Conservation (phyloP, 2,797 vertebrate genomes). For the Anguilla pacifica region DNA sequence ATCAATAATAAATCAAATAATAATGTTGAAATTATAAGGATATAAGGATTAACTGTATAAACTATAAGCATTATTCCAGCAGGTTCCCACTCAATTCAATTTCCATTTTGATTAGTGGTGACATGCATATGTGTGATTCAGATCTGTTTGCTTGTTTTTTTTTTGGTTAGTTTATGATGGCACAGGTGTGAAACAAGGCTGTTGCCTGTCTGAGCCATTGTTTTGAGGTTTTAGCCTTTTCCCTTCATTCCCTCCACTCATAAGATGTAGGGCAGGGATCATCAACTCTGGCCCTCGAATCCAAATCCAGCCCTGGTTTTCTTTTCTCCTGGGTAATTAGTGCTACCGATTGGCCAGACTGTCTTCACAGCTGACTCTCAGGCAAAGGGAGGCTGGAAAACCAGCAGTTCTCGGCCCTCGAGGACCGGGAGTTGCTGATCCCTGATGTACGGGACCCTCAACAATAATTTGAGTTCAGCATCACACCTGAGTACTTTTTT, state of each 20-base stretch:
- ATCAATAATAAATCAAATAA: neutral
- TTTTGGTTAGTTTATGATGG: neutral
- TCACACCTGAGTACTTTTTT: neutral
- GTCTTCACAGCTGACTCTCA: too few relatives aligned
- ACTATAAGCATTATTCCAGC: neutral
- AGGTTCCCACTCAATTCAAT: neutral
- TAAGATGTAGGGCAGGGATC: neutral
- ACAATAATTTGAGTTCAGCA: neutral
- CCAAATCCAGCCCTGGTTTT: too few relatives aligned
- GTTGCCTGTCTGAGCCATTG: neutral
- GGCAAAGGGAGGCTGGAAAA: too few relatives aligned
- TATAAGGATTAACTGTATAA: neutral
- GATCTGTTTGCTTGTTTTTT: neutral
- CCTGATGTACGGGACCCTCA: too few relatives aligned
- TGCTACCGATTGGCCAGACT: too few relatives aligned
- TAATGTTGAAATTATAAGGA: neutral
- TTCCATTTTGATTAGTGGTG: neutral
- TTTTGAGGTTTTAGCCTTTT: neutral
- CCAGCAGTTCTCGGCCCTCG: too few relatives aligned
- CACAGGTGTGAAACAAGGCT: neutral
- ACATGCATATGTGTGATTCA: neutral
- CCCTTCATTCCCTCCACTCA: neutral
- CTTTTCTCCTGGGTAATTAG: too few relatives aligned
- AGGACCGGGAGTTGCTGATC: too few relatives aligned
- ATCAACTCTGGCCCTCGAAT: too few relatives aligned